Evolutionary conservation across 2,797 vertebrate species (phyloP), one percentile per base, ranked within the genome.

Genomic region (Crenichthys baileyi): DNA sequence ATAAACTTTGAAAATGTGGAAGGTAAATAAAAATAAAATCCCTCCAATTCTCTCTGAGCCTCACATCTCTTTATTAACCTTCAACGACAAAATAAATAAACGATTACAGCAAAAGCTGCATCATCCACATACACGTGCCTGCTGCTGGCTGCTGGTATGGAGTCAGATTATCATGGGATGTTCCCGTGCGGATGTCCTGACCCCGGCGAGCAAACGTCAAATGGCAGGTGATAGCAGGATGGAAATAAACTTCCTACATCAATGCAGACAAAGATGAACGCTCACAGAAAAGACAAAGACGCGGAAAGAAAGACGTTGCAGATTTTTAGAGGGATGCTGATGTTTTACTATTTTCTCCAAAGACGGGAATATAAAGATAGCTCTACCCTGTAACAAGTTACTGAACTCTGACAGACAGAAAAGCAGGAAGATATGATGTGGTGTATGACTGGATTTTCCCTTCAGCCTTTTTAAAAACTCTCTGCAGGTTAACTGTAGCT

Each of bases 131-230:
- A 82, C 73, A 89, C 73, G 36, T 67, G 85, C 76, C 76, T 75
- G 82, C 51, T 72, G 74, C 50, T 2, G 53, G 67, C 70, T 2
- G 16, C 76, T 50, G 58, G 1, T 3, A 72, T 41, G 18, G 60
- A 76, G 78, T 44, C 60, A 65, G 73, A 65, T 63, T 22, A 20
- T 22, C 36, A 71, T 67, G 84, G 83, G 88, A 90, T 13, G 82
- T 76, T 91, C 86, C 88, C 89, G 55, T 77, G 85, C 77, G 68
- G 79, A 91, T 76, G n/a, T 90, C 87, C 92, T 90, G 82, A 73
- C 31, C 44, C 51, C 24, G 44, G 50, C 0, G 73, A 41, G n/a
- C n/a, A 0, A 70, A 70, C 41, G 6, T 70, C 63, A 84, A 77
- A 83, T 85, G 84, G 86, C 89, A 92, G 86, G 89, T 89, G 90